Evolutionary conservation across 1,140 invertebrate species (phyloP).

Genomic region (Diorhabda elongata): DNA sequence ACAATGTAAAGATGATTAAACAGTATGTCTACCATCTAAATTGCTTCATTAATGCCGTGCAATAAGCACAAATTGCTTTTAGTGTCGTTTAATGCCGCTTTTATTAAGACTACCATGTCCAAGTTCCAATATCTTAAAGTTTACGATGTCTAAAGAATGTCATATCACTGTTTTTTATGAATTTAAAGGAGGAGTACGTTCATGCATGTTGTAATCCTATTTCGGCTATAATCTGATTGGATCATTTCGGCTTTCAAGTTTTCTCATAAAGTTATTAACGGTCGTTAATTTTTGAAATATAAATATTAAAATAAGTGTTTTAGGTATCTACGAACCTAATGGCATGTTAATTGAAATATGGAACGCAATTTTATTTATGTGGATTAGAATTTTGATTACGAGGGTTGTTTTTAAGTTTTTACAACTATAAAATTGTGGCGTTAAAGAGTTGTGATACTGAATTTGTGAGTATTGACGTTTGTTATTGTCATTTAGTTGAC

Average conservation of each 20-base stretch:
- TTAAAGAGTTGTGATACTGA: too few species aligned
- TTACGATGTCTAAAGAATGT: constrained; percentile 32
- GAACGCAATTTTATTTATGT: too few species aligned
- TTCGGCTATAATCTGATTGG: constrained; percentile 16
- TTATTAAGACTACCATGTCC: constrained; percentile 15
- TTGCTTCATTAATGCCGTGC: constrained; percentile 19
- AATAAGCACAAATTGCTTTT: constrained; percentile 11
- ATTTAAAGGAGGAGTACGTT: constrained; percentile 25
- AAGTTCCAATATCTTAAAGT: constrained; percentile 25
- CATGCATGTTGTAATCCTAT: constrained; percentile 6
- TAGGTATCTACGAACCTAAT: too few species aligned
- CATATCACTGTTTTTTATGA: constrained; percentile 31
- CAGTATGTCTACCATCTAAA: constrained; percentile 22
- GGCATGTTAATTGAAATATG: too few species aligned
- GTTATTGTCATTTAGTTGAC: too few species aligned
- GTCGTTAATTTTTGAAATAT: too few species aligned
- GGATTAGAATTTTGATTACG: too few species aligned
- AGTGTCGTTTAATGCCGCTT: constrained; percentile 5
- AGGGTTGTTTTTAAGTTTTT: too few species aligned
- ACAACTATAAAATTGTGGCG: too few species aligned
- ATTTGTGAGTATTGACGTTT: too few species aligned
- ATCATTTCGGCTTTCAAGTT: constrained; percentile 13
- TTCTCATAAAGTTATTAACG: too few species aligned
- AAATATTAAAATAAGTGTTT: too few species aligned
- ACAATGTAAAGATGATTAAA: constrained; percentile 16